phyloP scores from a whole-genome alignment of 2,888 invertebrate species.

The Apocheima hispidaria region DNA sequence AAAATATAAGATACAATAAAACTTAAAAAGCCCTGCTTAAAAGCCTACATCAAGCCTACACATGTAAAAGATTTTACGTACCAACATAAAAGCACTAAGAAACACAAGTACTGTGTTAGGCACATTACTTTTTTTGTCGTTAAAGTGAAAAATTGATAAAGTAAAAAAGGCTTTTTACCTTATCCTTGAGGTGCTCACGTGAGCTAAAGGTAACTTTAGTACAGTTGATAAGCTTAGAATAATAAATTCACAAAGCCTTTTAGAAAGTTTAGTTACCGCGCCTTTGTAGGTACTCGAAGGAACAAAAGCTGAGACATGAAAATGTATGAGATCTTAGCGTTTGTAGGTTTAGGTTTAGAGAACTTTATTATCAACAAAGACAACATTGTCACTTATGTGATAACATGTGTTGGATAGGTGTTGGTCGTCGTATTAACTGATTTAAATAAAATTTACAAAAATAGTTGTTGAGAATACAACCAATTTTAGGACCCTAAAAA shows the following conservation, averaged over 20 bases:
- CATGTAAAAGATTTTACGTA: constrained; percentile 41
- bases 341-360: no score
- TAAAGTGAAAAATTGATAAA: constrained; percentile 55
- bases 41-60: constrained; percentile 29
- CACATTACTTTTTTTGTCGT: constrained; percentile 49
- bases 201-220: constrained; percentile 50
- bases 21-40: constrained; percentile 15
- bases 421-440: no score
- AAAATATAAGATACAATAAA: background rate
- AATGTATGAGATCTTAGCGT: background rate
- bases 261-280: constrained; percentile 44
- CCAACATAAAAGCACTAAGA: constrained; percentile 41
- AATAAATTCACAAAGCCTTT: constrained; percentile 43
- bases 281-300: constrained; percentile 13
- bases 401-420: no score
- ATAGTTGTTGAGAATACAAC: background rate
- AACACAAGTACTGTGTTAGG: constrained; percentile 48
- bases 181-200: constrained; percentile 55
- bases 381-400: no score
- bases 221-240: constrained; percentile 44
- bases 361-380: no score
- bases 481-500: background rate
- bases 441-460: no score
- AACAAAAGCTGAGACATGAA: constrained; percentile 7
- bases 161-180: constrained; percentile 59